These are phyloP conservation scores for Drosophila parthenogenetica DNA, from an alignment of 2,888 invertebrate species.

Conservation along the genomic window DNA sequence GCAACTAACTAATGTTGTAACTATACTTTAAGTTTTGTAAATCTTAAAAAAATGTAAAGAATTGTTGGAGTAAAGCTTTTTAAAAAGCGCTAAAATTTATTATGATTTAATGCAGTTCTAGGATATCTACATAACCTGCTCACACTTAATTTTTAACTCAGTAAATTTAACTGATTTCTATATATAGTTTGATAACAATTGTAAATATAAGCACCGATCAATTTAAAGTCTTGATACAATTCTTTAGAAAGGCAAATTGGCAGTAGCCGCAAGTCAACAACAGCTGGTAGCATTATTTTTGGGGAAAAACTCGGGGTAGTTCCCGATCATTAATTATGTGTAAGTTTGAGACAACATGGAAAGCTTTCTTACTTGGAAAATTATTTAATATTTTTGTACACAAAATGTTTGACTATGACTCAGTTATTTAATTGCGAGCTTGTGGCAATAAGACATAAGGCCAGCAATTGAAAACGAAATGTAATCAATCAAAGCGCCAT, in stretches of 20 bases:
- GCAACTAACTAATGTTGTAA: no score
- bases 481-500: slow-evolving; percentile 23
- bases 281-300: background rate
- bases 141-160: background rate
- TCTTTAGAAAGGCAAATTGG: background rate
- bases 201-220: background rate
- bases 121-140: no score
- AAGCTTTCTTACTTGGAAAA: background rate
- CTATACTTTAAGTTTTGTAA: no score
- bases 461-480: slow-evolving; percentile 4
- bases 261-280: slow-evolving; percentile 10
- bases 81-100: no score
- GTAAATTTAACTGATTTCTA: background rate
- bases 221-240: slow-evolving; percentile 3
- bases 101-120: no score
- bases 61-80: no score
- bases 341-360: no score
- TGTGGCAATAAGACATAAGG: background rate
- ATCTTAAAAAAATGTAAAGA: no score
- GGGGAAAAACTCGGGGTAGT: no score
- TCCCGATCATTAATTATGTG: no score
- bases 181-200: background rate
- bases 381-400: background rate
- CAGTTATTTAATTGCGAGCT: background rate
- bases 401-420: background rate